A percentile compares a stretch with the other conserved stretches of the same genome.
phyloP scores from a whole-genome alignment of 2,797 vertebrate species.

The Perodicticus potto region DNA sequence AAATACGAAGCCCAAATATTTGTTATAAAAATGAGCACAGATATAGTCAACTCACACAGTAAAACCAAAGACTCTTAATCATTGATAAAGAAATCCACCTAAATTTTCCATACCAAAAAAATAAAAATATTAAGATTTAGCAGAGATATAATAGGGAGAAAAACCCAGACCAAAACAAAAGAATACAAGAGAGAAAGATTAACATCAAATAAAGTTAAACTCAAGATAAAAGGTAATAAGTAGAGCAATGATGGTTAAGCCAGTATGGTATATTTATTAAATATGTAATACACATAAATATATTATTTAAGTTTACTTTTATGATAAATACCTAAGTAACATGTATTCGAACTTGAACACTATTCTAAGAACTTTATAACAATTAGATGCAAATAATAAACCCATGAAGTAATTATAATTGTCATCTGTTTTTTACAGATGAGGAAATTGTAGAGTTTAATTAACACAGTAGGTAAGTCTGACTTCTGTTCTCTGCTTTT shows the following conservation, averaged over 20 bases:
- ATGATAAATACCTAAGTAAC: neutral
- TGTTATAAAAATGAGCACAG: neutral
- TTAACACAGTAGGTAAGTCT: neutral
- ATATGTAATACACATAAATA: neutral
- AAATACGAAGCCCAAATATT: neutral
- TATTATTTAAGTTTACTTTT: neutral
- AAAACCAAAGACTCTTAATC: neutral
- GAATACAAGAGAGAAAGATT: neutral
- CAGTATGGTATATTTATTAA: neutral
- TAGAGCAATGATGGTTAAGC: neutral
- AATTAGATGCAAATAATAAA: neutral
- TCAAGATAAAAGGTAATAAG: neutral
- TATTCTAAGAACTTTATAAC: neutral
- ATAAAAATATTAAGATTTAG: neutral
- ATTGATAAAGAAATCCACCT: neutral
- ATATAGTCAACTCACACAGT: neutral
- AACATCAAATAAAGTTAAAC: neutral
- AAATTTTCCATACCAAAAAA: neutral
- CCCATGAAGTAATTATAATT: neutral
- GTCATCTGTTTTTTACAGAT: constrained; percentile 5
- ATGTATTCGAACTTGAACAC: neutral
- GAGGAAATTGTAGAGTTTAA: neutral
- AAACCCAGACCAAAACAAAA: neutral
- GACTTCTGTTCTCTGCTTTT: neutral
- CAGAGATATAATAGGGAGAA: neutral